These are phyloP conservation scores for Stenchaetothrips biformis DNA, from an alignment of 2,888 invertebrate genomes.

Conservation along the genomic window DNA sequence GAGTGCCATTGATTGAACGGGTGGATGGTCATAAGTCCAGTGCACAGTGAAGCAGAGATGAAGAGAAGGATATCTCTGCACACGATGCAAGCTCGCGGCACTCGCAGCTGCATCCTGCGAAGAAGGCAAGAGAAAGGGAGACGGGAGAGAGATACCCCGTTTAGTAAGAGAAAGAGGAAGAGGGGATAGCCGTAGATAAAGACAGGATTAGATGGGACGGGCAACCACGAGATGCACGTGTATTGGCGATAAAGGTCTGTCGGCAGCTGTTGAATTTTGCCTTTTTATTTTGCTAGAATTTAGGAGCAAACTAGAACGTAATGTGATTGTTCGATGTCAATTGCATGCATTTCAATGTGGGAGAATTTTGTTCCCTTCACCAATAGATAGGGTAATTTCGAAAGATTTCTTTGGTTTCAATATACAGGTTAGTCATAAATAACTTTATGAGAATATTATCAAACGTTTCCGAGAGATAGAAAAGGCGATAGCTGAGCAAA, in stretches of 20 bases:
- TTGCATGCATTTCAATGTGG: not conserved
- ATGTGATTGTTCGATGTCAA: not conserved
- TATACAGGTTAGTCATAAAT: not conserved
- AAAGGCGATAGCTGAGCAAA: constrained; percentile 23
- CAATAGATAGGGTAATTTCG: constrained; percentile 14
- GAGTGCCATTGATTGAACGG: too few relatives aligned
- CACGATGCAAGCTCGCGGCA: too few relatives aligned
- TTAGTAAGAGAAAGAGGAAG: too few relatives aligned
- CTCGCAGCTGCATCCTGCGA: too few relatives aligned
- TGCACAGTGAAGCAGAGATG: too few relatives aligned
- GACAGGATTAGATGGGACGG: not conserved
- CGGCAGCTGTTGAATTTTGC: not conserved
- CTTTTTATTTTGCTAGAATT: too few relatives aligned
- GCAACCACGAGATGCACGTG: too few relatives aligned
- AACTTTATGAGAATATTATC: constrained; percentile 11
- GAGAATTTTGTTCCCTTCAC: constrained; percentile 24
- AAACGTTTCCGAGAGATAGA: constrained; percentile 2
- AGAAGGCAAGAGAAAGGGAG: too few relatives aligned
- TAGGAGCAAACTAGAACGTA: too few relatives aligned
- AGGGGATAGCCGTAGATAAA: not conserved
- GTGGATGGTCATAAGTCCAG: too few relatives aligned
- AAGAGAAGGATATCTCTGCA: too few relatives aligned
- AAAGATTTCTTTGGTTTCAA: not conserved
- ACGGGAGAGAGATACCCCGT: too few relatives aligned
- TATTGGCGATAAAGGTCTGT: not conserved